Percentiles rank a stretch among this genome's conserved stretches.
phyloP scores from a whole-genome alignment of 2,113 vertebrate species.

The Pterocles gutturalis region DNA sequence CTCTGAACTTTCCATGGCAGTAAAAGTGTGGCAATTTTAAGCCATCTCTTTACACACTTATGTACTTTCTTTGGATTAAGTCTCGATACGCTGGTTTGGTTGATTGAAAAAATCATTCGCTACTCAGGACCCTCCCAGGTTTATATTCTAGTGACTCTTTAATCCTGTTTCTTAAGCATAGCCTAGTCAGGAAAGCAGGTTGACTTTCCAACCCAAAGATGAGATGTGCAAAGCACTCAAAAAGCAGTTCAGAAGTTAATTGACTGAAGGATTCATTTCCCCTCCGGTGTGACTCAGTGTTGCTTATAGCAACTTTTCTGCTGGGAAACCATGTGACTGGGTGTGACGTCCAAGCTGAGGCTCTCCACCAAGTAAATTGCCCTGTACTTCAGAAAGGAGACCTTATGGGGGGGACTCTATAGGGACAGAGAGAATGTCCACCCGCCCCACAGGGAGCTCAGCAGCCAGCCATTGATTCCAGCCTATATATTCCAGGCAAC shows the following conservation, averaged over 20 bases:
- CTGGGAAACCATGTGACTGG: not conserved
- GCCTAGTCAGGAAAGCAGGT: not conserved
- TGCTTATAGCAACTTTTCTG: not conserved
- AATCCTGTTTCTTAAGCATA: not conserved
- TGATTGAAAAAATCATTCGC: not conserved
- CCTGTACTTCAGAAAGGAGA: not conserved
- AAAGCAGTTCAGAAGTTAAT: not conserved
- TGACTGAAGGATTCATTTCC: not conserved
- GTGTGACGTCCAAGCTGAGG: not conserved
- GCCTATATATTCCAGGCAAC: not conserved
- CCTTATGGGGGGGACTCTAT: not conserved
- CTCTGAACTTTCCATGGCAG: slow-evolving; percentile 9
- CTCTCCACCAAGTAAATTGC: not conserved
- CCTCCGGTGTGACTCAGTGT: not conserved
- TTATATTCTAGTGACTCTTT: not conserved
- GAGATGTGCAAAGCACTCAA: not conserved
- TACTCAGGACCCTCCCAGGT: not conserved
- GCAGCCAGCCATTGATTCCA: not conserved
- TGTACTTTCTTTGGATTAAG: not conserved
- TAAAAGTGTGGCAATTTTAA: not conserved
- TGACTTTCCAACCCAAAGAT: not conserved
- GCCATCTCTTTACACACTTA: not conserved
- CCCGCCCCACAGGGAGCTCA: fast-evolving
- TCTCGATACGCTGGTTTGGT: not conserved
- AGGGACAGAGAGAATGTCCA: not conserved